A percentile compares a stretch with the other conserved stretches of the same genome.
Conservation (phyloP, 2,888 invertebrate genomes). For the Phengaris alcon region DNA sequence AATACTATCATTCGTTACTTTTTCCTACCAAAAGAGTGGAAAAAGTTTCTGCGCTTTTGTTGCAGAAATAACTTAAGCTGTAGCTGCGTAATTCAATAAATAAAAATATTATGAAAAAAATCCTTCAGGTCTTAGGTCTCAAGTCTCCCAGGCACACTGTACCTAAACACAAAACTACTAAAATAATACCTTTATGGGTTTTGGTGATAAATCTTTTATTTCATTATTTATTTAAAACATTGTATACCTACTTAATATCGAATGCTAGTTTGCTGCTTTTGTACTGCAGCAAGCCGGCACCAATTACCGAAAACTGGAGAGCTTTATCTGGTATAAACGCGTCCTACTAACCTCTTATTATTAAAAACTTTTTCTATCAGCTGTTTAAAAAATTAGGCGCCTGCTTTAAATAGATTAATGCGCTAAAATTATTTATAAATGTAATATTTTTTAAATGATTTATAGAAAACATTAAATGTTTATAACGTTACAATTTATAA, state of each 20-base stretch:
- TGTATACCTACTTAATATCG: no score
- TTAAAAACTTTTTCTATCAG: slow-evolving; percentile 8
- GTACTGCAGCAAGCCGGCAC: background rate
- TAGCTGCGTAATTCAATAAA: background rate
- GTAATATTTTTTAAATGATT: no score
- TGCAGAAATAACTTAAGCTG: background rate
- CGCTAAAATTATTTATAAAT: no score
- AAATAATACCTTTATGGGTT: no score
- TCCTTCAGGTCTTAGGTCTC: background rate
- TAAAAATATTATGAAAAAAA: background rate
- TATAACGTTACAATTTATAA: no score
- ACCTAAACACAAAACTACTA: no score
- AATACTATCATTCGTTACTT: no score
- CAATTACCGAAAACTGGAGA: background rate
- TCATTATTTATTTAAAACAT: no score
- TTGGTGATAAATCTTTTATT: no score
- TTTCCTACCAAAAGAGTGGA: no score
- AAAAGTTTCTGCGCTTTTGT: background rate
- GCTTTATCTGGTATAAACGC: background rate
- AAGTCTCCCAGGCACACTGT: background rate
- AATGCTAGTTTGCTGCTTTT: background rate
- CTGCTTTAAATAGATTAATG: no score
- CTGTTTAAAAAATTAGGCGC: background rate
- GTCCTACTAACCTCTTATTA: slow-evolving; percentile 8
- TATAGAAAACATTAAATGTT: no score